phyloP scores from a whole-genome alignment of 2,888 invertebrate genomes.

The Ophion costatus region DNA sequence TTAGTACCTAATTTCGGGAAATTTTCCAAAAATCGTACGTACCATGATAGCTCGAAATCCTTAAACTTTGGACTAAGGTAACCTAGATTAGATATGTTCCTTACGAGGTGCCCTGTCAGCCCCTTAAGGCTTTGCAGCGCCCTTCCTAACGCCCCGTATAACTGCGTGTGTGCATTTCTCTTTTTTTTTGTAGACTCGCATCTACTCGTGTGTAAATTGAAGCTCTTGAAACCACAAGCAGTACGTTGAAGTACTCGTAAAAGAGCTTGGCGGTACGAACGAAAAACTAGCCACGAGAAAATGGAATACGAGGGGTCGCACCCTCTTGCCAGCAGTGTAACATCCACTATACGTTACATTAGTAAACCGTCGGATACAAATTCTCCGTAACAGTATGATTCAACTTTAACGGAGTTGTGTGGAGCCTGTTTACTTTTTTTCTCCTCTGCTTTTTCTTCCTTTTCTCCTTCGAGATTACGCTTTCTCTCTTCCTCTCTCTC shows the following conservation, averaged over 20 bases:
- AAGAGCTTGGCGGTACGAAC: conserved; percentile 29
- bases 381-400: conserved; percentile 11
- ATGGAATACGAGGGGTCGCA: conserved; percentile 39
- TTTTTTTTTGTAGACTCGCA: conserved; percentile 10
- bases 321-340: not conserved
- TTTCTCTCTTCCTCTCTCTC: not conserved
- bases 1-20: too few relatives aligned
- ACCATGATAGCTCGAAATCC: too few relatives aligned
- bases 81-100: too few relatives aligned
- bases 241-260: conserved; percentile 11
- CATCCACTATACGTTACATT: not conserved
- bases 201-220: conserved; percentile 50
- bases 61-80: too few relatives aligned
- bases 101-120: too few relatives aligned
- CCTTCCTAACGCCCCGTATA: too few relatives aligned
- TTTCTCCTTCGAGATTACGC: not conserved
- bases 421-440: not conserved
- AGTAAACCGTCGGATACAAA: conserved; percentile 2
- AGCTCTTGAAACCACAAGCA: conserved; percentile 13
- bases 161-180: not conserved
- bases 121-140: too few relatives aligned
- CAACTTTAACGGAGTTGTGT: not conserved
- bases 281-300: conserved; percentile 46
- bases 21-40: too few relatives aligned
- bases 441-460: not conserved